Conservation (phyloP, 2,113 vertebrate genomes). For the Eonycteris spelaea region DNA sequence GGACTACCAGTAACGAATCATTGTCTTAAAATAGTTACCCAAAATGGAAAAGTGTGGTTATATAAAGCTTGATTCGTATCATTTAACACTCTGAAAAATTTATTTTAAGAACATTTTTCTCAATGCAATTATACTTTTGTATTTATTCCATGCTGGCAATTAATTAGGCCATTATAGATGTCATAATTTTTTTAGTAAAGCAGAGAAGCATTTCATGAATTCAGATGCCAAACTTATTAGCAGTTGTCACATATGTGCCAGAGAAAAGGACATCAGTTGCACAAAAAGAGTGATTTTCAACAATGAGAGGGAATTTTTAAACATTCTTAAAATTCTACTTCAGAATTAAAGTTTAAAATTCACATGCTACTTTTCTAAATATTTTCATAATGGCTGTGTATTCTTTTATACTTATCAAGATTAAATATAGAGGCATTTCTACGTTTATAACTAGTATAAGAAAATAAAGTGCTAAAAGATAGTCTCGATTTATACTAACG, state of each 20-base stretch:
- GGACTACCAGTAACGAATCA: neutral
- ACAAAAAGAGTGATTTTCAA: neutral
- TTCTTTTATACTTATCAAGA: neutral
- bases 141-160: neutral
- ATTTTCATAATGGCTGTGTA: neutral
- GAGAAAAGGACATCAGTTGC: neutral
- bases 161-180: neutral
- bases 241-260: neutral
- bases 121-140: neutral
- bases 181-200: neutral
- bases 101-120: neutral
- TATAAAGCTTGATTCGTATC: neutral
- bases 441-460: neutral
- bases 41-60: neutral
- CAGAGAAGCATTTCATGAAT: neutral
- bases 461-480: neutral
- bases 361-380: neutral
- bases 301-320: slow-evolving; percentile 35
- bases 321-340: slow-evolving; percentile 63
- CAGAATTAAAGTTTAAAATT: neutral
- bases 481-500: neutral
- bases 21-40: neutral
- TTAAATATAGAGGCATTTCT: neutral
- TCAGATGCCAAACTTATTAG: neutral
- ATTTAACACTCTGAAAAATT: neutral